Evolutionary conservation across 2,888 invertebrate species (phyloP).

Genomic region (Tetramorium bicarinatum): DNA sequence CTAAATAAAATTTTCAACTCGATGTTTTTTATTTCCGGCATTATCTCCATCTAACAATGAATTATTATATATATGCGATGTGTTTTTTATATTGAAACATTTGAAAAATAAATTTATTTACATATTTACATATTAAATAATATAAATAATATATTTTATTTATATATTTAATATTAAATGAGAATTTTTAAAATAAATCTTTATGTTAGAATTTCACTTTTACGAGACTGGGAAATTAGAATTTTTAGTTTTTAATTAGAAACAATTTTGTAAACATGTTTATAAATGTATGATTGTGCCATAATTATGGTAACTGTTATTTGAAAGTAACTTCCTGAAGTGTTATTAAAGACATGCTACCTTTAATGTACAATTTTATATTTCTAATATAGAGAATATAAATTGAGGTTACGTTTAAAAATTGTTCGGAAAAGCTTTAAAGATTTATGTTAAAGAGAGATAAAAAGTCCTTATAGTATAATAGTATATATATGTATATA

Average conservation of each 20-base stretch:
- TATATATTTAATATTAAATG: background rate
- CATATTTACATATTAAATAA: constrained; percentile 4
- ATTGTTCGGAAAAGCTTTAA: background rate
- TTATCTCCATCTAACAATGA: background rate
- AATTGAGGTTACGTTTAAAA: constrained; percentile 4
- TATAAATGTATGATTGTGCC: constrained; percentile 37
- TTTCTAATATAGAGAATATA: background rate
- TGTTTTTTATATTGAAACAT: background rate
- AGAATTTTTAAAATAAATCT: background rate
- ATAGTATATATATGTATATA: no score
- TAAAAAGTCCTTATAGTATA: background rate
- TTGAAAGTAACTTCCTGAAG: background rate
- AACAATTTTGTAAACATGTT: constrained; percentile 6
- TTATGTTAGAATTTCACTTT: background rate
- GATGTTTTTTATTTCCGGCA: background rate
- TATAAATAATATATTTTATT: background rate
- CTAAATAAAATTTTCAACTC: background rate
- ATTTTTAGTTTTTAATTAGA: constrained; percentile 2
- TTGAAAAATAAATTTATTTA: background rate
- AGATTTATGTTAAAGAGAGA: constrained; percentile 14
- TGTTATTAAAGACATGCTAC: constrained; percentile 1
- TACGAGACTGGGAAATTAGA: background rate
- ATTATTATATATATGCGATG: background rate
- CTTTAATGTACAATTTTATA: constrained; percentile 38
- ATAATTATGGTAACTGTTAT: constrained; percentile 11